Conservation (phyloP, 2,797 vertebrate species). For the Salmo trutta region DNA sequence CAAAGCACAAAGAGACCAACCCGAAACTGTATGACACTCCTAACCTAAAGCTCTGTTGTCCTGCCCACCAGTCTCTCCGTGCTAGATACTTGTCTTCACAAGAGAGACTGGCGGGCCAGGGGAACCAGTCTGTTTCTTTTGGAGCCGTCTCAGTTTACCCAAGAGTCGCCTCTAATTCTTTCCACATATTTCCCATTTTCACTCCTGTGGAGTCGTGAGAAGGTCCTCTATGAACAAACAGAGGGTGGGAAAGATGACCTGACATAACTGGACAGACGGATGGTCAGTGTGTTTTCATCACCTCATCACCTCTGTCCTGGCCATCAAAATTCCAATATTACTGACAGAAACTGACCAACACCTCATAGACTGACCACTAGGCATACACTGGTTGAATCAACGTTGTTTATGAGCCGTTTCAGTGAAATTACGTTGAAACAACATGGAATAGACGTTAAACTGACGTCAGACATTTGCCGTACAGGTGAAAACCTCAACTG, state of each 20-base stretch:
- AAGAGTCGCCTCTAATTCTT: constrained; percentile 63
- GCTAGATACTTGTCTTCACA: constrained; percentile 11
- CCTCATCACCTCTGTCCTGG: neutral
- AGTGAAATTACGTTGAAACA: too few relatives aligned
- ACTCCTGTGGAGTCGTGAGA: constrained; percentile 32
- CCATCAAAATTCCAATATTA: neutral
- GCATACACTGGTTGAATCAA: neutral
- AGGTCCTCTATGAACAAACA: constrained; percentile 28
- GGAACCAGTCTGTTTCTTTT: constrained; percentile 66
- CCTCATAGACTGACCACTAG: neutral
- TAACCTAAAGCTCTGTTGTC: neutral
- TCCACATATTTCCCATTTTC: constrained; percentile 71
- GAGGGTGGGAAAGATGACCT: constrained; percentile 40
- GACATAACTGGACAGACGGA: constrained; percentile 25
- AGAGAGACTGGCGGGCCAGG: constrained; percentile 40
- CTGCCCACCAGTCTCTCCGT: too few relatives aligned
- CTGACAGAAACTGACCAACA: neutral
- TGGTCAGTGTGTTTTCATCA: constrained; percentile 33
- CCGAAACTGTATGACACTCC: too few relatives aligned
- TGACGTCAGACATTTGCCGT: neutral
- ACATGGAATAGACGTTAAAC: too few relatives aligned
- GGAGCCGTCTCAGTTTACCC: constrained; percentile 64
- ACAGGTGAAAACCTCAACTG: neutral
- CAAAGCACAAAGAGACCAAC: neutral
- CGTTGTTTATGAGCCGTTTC: too few relatives aligned